phyloP scores from a whole-genome alignment of 2,113 vertebrate genomes.

The Potamarius usumacintae region DNA sequence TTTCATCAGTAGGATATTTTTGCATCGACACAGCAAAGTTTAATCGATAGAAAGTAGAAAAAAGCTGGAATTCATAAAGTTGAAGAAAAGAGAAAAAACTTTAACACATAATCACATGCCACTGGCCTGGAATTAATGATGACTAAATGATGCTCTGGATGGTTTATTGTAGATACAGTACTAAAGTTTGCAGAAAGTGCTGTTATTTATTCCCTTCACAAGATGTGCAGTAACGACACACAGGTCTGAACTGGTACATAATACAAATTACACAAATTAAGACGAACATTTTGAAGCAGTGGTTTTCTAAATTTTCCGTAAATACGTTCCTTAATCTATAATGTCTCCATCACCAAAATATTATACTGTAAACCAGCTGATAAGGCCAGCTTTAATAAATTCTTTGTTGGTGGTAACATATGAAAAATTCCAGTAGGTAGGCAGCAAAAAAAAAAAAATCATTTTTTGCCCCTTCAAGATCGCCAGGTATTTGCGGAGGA shows the following conservation, averaged over 20 bases:
- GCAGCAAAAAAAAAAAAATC: too few relatives aligned
- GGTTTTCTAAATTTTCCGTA: not conserved
- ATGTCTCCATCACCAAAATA: too few relatives aligned
- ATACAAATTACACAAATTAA: not conserved
- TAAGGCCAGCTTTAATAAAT: too few relatives aligned
- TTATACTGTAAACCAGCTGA: too few relatives aligned
- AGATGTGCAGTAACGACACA: not conserved
- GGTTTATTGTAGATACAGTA: constrained; percentile 25
- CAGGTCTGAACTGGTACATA: not conserved
- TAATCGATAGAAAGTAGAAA: not conserved
- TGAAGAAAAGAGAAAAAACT: not conserved
- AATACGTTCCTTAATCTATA: too few relatives aligned
- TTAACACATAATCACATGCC: not conserved
- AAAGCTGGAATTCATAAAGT: constrained; percentile 11
- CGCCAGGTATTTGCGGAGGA: too few relatives aligned
- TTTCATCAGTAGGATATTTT: not conserved
- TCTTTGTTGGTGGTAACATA: too few relatives aligned
- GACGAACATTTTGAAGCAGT: not conserved
- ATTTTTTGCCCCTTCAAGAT: too few relatives aligned
- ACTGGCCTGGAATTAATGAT: constrained; percentile 51
- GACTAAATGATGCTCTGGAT: constrained; percentile 25
- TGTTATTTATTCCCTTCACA: not conserved
- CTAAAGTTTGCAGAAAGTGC: not conserved
- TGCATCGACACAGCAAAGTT: not conserved
- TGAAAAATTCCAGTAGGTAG: too few relatives aligned